Evolutionary conservation across 2,888 invertebrate species (phyloP), one percentile per base, ranked within the genome.

Genomic region (Drosophila heteroneura): DNA sequence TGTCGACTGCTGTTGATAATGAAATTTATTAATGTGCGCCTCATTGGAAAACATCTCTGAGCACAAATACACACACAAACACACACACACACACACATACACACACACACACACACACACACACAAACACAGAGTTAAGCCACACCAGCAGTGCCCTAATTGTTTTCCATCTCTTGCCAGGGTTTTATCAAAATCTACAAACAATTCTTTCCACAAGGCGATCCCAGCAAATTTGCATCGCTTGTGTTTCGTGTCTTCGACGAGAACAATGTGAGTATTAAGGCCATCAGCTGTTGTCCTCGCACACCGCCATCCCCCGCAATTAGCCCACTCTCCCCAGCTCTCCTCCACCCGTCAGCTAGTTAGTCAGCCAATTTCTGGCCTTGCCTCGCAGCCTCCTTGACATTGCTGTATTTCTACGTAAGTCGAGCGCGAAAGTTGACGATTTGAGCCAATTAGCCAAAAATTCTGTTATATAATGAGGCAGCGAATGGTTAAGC

Each of bases 131-230:
- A 47, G 47, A 52, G 57, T 30, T 10, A n/a, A 53, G 63, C 52
- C 35, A 16, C 56, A 44, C 76, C 74, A 66, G 75, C 81, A 70
- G 82, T 78, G 74, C 64, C 81, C 47, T 47, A 47, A 30, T 57
- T 57, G 28, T 39, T n/a, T 82, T 59, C 73, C 49, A 53, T 68
- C 73, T 73, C 62, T 82, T 94, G 94, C 70, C 94, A 99, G 99
- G 99, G 99, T 89, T 99, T 99, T 95, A 98, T 99, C 94, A 98
- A 98, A 95, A 99, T 99, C 94, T 99, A 99, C 95, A 98, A 98
- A 94, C 99, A 99, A 94, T 99, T 99, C 95, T 99, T 99, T 94
- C 99, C 99, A 69, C 98, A 99, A 95, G 99, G 99, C 88, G 99
- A 99, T 94, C 99, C 99, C 53, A 98, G 98, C 93, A 99, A 99